These are phyloP conservation scores for Acanthacorydalis orientalis DNA, from an alignment of 2,888 invertebrate genomes.

Conservation along the genomic window DNA sequence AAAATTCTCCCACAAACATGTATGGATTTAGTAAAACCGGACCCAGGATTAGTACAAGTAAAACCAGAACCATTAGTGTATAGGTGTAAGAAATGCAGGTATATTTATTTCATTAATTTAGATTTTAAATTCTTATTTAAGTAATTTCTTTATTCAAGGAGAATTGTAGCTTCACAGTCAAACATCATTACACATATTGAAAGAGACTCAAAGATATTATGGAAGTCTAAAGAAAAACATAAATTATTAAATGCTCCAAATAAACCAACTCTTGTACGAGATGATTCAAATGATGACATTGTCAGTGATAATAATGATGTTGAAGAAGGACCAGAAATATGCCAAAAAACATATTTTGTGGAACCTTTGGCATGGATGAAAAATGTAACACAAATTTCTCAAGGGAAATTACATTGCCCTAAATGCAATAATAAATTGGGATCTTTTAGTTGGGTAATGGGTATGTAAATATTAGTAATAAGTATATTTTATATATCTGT, in stretches of 20 bases:
- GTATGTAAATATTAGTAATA: constrained; percentile 23
- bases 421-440: constrained; percentile 75
- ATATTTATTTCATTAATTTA: constrained; percentile 7
- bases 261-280: constrained; percentile 9
- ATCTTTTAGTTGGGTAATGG: constrained; percentile 81
- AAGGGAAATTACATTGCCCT: constrained; percentile 75
- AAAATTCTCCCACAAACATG: constrained; percentile 70
- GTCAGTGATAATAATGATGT: constrained; percentile 22
- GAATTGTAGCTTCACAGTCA: constrained; percentile 64
- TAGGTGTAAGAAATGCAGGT: constrained; percentile 64
- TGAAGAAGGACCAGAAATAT: constrained; percentile 28
- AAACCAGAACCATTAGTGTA: constrained; percentile 72
- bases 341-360: constrained; percentile 64
- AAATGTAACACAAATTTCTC: constrained; percentile 45
- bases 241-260: constrained; percentile 13
- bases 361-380: constrained; percentile 87
- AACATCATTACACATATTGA: constrained; percentile 60
- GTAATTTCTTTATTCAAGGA: constrained; percentile 21
- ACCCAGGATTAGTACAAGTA: constrained; percentile 57
- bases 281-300: constrained; percentile 17
- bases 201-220: constrained; percentile 22
- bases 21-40: constrained; percentile 58
- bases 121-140: not conserved
- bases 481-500: not conserved
- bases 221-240: constrained; percentile 29